Evolutionary conservation across 37 sponge, comb jelly and placozoan genomes (phyloP), one percentile per base, ranked within the genome.

Genomic region (Cladorhizidae sp.): DNA sequence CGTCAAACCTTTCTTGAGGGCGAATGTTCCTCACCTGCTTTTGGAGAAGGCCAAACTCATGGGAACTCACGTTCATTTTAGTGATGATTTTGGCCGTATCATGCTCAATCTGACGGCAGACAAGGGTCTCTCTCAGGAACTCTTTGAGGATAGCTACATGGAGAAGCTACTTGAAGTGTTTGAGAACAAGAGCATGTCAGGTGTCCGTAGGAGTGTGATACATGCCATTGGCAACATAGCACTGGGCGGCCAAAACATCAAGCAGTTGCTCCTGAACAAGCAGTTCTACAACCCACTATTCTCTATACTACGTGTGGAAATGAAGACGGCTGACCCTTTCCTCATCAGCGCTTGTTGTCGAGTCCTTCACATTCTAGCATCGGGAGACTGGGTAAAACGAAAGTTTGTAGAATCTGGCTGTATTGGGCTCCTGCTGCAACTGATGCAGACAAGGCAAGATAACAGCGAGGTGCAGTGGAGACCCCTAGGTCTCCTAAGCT

Each of bases 221-320:
- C 93, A 93, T 75, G 89, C 89, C 14, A 65, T 88, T 7, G 93
- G 93, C 33, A 93, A 93, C 79, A 82, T 93, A 20, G 89, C 93
- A 50, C 83, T 93, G 2, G 65, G 78, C 22, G 83, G 93, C 0
- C 89, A 88, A 38, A 33, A 81, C n/a, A 62, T 85, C 28, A 93
- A 93, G 41, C 80, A 82, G 73, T 79, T 57, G 1, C 73, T 93
- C 1, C 51, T 85, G 1, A 73, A 87, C 5, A 54, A 52, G 3
- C 23, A 75, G 0, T 40, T 88, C 43, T 81, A 88, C 65, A 40
- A 70, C 2, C 28, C 17, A 9, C 70, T 90, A 0, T 37, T 90
- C 23, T 23, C 52, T 36, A 73, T 77, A 25, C 86, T 88, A 20
- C 31, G 51, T 50, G 23, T 36, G 33, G 36, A 77, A 29, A 57